Percentiles rank a stretch among this genome's conserved stretches.
phyloP scores from a whole-genome alignment of 2,888 invertebrate species.

The Phalangium opilio region DNA sequence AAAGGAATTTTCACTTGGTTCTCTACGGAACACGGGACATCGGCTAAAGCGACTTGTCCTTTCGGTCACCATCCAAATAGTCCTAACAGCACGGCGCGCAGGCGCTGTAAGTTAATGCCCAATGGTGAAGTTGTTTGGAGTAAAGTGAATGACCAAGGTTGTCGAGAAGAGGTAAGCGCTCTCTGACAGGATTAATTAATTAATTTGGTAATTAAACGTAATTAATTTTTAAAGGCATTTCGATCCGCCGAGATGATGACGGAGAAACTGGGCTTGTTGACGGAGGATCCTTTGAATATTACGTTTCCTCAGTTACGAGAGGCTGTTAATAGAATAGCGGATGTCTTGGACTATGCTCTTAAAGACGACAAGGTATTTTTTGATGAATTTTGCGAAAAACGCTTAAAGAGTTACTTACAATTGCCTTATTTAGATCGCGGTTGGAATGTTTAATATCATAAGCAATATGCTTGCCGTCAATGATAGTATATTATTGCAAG shows the following conservation, averaged over 20 bases:
- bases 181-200: too few relatives aligned
- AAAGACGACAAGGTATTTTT: constrained; percentile 17
- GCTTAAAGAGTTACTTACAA: too few relatives aligned
- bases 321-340: constrained; percentile 24
- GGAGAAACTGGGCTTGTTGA: constrained; percentile 22
- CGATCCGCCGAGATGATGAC: constrained; percentile 23
- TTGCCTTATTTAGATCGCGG: constrained; percentile 26
- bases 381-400: too few relatives aligned
- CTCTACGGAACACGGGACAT: constrained; percentile 10
- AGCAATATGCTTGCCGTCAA: constrained; percentile 28
- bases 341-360: constrained; percentile 16
- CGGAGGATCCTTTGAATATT: constrained; percentile 23
- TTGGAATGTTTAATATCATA: constrained; percentile 25
- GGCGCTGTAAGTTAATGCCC: constrained; percentile 7
- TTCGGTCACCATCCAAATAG: constrained; percentile 11
- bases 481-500: constrained; percentile 24
- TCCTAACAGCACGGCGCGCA: constrained; percentile 7
- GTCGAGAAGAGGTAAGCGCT: constrained; percentile 17
- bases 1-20: constrained; percentile 14
- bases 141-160: constrained; percentile 10
- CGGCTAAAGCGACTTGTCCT: constrained; percentile 11
- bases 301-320: constrained; percentile 23
- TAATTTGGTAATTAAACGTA: too few relatives aligned
- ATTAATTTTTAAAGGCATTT: constrained; percentile 15
- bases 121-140: constrained; percentile 13